phyloP scores from a whole-genome alignment of 2,797 vertebrate species.

The Lepilemur septentrionalis region DNA sequence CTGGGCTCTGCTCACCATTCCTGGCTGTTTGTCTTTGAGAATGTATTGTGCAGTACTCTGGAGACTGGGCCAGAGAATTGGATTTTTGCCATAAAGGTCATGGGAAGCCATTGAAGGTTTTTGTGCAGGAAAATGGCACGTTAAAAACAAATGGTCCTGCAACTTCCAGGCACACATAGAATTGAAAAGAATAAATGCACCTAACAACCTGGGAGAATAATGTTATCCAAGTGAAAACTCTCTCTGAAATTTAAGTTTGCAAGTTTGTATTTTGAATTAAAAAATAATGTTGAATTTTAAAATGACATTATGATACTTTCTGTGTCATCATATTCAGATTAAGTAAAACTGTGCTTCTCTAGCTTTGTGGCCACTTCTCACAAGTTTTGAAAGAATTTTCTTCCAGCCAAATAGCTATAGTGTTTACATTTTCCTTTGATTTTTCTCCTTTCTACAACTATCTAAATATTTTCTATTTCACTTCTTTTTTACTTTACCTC shows the following conservation, averaged over 20 bases:
- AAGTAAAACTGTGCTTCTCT: background rate
- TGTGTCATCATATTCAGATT: background rate
- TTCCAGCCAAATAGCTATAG: background rate
- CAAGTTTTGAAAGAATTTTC: slow-evolving; percentile 20
- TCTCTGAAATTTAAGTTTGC: background rate
- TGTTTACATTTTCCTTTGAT: slow-evolving; percentile 39
- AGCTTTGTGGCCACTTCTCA: background rate
- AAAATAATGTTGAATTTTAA: background rate
- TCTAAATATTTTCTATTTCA: background rate
- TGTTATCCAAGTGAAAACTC: background rate
- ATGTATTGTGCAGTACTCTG: background rate
- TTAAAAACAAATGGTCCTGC: background rate
- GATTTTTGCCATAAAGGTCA: slow-evolving; percentile 30
- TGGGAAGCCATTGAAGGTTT: background rate
- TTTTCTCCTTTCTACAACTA: background rate
- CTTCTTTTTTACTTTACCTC: slow-evolving; percentile 16
- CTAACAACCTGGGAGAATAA: background rate
- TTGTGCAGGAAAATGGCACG: background rate
- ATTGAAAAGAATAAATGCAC: background rate
- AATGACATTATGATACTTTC: background rate
- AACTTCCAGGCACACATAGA: background rate
- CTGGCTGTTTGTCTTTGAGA: background rate
- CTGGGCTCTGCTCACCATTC: background rate
- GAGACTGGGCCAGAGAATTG: slow-evolving; percentile 13
- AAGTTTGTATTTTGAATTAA: slow-evolving; percentile 19